phyloP scores from a whole-genome alignment of 2,797 vertebrate species.

The Anas flavirostris region DNA sequence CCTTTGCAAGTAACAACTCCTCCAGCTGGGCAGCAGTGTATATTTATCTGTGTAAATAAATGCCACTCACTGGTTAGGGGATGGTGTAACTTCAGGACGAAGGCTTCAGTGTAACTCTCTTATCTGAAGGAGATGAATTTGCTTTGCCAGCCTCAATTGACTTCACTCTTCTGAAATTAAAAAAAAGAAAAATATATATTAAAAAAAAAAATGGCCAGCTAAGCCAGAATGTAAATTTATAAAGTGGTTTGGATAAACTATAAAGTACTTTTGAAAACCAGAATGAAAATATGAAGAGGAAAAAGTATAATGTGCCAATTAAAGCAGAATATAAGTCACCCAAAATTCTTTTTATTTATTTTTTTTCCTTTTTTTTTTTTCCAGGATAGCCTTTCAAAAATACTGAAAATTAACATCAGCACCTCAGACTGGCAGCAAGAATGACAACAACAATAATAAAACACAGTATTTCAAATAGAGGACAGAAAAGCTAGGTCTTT shows the following conservation, averaged over 20 bases:
- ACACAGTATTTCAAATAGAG: background rate
- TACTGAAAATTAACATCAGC: background rate
- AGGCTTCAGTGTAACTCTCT: background rate
- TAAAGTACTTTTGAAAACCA: constrained; percentile 3
- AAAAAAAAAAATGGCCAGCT: background rate
- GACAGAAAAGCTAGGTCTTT: background rate
- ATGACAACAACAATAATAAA: background rate
- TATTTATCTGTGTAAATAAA: background rate
- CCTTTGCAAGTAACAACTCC: background rate
- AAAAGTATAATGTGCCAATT: background rate
- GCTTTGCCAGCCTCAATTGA: background rate
- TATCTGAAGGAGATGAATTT: background rate
- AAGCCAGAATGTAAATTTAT: background rate
- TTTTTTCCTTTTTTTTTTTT: background rate
- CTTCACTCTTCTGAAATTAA: background rate
- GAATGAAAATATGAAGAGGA: background rate
- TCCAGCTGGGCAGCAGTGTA: background rate
- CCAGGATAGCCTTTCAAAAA: background rate
- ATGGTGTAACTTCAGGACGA: background rate
- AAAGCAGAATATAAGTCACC: background rate
- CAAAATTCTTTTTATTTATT: background rate
- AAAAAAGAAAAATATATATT: background rate
- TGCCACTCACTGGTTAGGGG: background rate
- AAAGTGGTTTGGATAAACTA: background rate
- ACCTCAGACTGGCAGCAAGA: background rate